Conservation (phyloP, 2,888 invertebrate genomes). For the Drosophila anomalipes region DNA sequence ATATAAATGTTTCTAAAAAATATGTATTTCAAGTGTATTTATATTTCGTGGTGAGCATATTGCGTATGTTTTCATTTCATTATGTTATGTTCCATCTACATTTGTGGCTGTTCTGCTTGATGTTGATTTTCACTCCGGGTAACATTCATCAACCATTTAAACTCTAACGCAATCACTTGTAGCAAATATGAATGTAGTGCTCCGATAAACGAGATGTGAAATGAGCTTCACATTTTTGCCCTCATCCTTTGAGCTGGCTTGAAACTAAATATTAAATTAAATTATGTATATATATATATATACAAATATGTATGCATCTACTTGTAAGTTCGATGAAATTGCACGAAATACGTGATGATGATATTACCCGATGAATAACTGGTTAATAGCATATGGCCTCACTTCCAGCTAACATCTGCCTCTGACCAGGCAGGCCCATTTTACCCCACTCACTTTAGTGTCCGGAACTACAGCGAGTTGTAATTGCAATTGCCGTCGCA, state of each 20-base stretch:
- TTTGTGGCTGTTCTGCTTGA: constrained; percentile 1
- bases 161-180: constrained; percentile 49
- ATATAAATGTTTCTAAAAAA: background rate
- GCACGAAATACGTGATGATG: constrained; percentile 10
- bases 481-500: constrained; percentile 36
- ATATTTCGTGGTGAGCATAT: constrained; percentile 9
- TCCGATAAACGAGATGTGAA: constrained; percentile 49
- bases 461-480: constrained; percentile 1
- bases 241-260: constrained; percentile 42
- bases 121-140: constrained; percentile 33
- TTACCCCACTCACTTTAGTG: background rate
- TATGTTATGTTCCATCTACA: background rate
- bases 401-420: constrained; percentile 13
- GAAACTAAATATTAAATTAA: constrained; percentile 4
- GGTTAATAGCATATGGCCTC: background rate
- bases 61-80: background rate
- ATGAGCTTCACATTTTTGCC: constrained; percentile 48
- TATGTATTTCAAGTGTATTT: background rate
- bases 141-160: constrained; percentile 55
- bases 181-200: constrained; percentile 46
- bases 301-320: background rate
- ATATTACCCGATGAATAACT: constrained; percentile 25
- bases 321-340: constrained; percentile 8
- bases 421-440: background rate
- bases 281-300: background rate